Percentiles rank a stretch among this genome's conserved stretches.
Conservation (phyloP, 2,888 invertebrate genomes). For the Steinernema carpocapsae region DNA sequence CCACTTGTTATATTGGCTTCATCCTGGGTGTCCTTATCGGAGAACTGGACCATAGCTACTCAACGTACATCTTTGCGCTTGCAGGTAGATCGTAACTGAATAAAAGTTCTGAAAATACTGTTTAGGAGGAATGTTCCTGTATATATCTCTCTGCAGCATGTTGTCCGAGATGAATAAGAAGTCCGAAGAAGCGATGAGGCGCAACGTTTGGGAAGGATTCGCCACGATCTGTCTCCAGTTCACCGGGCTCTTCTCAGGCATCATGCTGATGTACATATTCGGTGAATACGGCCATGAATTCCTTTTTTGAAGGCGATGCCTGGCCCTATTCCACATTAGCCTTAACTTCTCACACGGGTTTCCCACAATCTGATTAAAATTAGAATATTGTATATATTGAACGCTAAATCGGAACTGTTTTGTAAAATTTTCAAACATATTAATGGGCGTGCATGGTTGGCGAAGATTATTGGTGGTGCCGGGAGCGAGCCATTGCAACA, state of each 20-base stretch:
- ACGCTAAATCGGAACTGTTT: not conserved
- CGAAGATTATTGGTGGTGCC: no score
- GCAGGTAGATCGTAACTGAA: no score
- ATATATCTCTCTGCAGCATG: conserved; percentile 75
- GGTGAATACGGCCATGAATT: conserved; percentile 52
- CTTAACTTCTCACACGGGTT: not conserved
- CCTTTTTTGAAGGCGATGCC: not conserved
- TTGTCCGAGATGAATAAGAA: conserved; percentile 70
- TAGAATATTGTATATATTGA: not conserved
- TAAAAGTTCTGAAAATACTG: no score
- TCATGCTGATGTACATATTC: conserved; percentile 57
- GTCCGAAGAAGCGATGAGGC: conserved; percentile 62
- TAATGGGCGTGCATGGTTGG: no score
- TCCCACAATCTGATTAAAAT: not conserved
- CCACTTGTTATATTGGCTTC: conserved; percentile 74
- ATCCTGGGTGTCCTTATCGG: conserved; percentile 71
- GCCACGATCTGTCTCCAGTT: conserved; percentile 34
- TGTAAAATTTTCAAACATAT: no score
- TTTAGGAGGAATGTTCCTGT: conserved; percentile 74
- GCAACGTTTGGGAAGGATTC: not conserved
- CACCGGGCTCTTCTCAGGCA: conserved; percentile 51
- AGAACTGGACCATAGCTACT: conserved; percentile 48
- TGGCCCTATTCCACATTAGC: not conserved
- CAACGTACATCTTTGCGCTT: conserved; percentile 73
- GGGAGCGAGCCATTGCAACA: no score